phyloP scores from a whole-genome alignment of 2,888 invertebrate species.

The Hypomecis punctinalis region DNA sequence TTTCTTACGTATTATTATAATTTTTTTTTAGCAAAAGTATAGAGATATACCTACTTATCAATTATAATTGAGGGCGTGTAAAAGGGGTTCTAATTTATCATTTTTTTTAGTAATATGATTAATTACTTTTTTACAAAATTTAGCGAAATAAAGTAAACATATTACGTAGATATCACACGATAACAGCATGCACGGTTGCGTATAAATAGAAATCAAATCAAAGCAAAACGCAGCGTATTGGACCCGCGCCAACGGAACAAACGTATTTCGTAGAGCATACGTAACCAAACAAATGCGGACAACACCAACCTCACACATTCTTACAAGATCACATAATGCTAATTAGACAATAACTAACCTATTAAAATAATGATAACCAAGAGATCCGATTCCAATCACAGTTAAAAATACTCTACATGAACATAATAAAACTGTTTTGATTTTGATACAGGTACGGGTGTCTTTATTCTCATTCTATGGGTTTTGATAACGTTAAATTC shows the following conservation, averaged over 20 bases:
- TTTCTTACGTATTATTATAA: not conserved
- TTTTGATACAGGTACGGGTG: no score
- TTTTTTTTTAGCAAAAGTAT: not conserved
- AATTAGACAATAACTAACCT: not conserved
- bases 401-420: no score
- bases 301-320: slow-evolving; percentile 29
- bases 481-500: no score
- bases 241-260: slow-evolving; percentile 63
- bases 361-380: no score
- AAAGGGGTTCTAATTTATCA: no score
- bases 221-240: slow-evolving; percentile 67
- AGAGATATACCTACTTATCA: no score
- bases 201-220: slow-evolving; percentile 71
- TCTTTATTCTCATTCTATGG: no score
- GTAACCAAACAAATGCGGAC: slow-evolving; percentile 47
- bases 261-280: slow-evolving; percentile 65
- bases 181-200: slow-evolving; percentile 64
- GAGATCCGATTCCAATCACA: no score
- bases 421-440: no score
- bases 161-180: slow-evolving; percentile 60
- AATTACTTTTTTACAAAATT: slow-evolving; percentile 2
- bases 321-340: slow-evolving; percentile 11
- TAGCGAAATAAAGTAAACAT: slow-evolving; percentile 54
- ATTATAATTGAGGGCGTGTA: no score
- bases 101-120: no score